These are phyloP conservation scores for Tenebrosternarchus preto DNA, from an alignment of 2,113 vertebrate genomes.

Conservation along the genomic window DNA sequence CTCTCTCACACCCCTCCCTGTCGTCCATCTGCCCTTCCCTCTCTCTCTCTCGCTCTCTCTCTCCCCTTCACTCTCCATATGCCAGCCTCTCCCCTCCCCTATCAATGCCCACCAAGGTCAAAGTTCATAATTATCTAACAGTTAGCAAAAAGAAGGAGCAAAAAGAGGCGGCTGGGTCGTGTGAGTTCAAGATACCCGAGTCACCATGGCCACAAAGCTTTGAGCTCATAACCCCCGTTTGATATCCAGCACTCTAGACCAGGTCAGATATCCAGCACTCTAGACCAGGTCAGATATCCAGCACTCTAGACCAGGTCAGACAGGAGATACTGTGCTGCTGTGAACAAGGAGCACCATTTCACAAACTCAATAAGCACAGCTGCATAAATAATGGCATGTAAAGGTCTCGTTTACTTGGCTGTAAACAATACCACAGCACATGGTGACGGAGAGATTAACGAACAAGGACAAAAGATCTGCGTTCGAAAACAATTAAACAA, in stretches of 20 bases:
- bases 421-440: no score
- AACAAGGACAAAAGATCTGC: no score
- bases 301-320: no score
- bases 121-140: slow-evolving; percentile 56
- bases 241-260: neutral
- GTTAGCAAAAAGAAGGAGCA: slow-evolving; percentile 24
- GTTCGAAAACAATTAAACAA: no score
- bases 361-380: no score
- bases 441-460: no score
- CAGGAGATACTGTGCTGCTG: no score
- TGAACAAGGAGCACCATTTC: no score
- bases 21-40: neutral
- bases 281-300: no score
- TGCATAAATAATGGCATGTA: no score
- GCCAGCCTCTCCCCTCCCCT: slow-evolving; percentile 45
- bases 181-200: slow-evolving; percentile 32
- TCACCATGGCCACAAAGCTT: slow-evolving; percentile 22
- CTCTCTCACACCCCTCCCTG: neutral
- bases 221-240: no score
- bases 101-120: slow-evolving; percentile 46
- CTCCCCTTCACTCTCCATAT: slow-evolving; percentile 56
- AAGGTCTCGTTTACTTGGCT: no score
- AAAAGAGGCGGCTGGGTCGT: slow-evolving; percentile 11
- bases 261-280: neutral
- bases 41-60: neutral